Evolutionary conservation across 1,140 invertebrate species (phyloP).

Genomic region (Palaemon carinicauda): DNA sequence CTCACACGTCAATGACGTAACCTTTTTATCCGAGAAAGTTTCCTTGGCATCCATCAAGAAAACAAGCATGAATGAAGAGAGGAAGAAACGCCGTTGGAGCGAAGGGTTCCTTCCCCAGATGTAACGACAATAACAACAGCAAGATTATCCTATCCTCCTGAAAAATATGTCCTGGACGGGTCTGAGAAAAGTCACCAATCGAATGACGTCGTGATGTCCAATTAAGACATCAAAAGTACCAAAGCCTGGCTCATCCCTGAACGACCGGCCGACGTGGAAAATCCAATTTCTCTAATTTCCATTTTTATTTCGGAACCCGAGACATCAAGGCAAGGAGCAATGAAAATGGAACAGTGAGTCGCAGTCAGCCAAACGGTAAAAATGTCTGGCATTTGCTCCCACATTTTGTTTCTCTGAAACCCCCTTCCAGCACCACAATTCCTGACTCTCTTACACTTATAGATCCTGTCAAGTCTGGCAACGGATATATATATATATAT

Average conservation of each 20-base stretch:
- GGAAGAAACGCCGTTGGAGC: too few species aligned
- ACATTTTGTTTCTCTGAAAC: neutral
- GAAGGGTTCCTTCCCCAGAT: too few species aligned
- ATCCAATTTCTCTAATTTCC: slow-evolving; percentile 50
- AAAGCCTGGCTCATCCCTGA: slow-evolving; percentile 9
- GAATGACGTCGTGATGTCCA: slow-evolving; percentile 33
- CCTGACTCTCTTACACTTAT: neutral
- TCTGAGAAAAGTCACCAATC: neutral
- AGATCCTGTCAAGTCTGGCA: too few species aligned
- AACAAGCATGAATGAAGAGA: too few species aligned
- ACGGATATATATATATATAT: neutral
- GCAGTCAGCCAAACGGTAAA: neutral
- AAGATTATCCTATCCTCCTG: too few species aligned
- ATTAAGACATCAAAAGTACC: slow-evolving; percentile 49
- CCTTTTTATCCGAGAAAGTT: too few species aligned
- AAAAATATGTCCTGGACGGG: too few species aligned
- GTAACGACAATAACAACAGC: too few species aligned
- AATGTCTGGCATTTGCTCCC: neutral
- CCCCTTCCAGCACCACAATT: neutral
- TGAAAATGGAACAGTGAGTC: slow-evolving; percentile 41
- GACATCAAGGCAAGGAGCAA: slow-evolving; percentile 39
- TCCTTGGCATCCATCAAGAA: too few species aligned
- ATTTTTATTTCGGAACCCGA: slow-evolving; percentile 33
- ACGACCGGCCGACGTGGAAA: slow-evolving; percentile 29
- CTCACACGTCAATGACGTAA: too few species aligned